Conservation (phyloP, 1,140 invertebrate species). For the Araneus ventricosus region DNA sequence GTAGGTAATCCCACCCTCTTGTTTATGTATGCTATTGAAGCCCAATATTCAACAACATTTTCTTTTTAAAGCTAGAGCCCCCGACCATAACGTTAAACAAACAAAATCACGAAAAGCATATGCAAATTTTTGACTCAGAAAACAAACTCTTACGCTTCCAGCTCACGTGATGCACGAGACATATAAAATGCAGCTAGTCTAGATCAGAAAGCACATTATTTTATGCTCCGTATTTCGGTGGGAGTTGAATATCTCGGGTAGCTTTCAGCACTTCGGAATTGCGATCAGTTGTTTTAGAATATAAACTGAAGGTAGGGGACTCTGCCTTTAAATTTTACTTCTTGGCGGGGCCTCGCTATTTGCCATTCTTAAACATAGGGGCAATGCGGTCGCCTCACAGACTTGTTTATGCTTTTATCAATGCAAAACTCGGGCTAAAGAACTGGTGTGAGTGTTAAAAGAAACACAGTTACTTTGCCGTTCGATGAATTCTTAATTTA, state of each 20-base stretch:
- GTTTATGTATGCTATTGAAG: neutral
- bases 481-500: too few relatives aligned
- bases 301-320: constrained; percentile 42
- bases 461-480: neutral
- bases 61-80: neutral
- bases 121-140: constrained; percentile 57
- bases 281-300: constrained; percentile 61
- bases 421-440: neutral
- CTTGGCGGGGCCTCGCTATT: neutral
- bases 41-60: neutral
- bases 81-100: constrained; percentile 50
- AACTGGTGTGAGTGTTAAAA: neutral
- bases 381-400: neutral
- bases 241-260: constrained; percentile 59
- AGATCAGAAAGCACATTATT: constrained; percentile 66
- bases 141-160: constrained; percentile 61
- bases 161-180: constrained; percentile 57
- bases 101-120: constrained; percentile 60
- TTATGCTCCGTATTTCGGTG: constrained; percentile 50
- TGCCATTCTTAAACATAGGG: neutral
- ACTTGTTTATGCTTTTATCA: constrained; percentile 12
- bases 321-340: constrained; percentile 40
- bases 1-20: neutral
- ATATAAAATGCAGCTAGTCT: constrained; percentile 60
- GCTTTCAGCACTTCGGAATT: constrained; percentile 43